Evolutionary conservation across 2,888 invertebrate species (phyloP).

Genomic region (Mythimna pallens): DNA sequence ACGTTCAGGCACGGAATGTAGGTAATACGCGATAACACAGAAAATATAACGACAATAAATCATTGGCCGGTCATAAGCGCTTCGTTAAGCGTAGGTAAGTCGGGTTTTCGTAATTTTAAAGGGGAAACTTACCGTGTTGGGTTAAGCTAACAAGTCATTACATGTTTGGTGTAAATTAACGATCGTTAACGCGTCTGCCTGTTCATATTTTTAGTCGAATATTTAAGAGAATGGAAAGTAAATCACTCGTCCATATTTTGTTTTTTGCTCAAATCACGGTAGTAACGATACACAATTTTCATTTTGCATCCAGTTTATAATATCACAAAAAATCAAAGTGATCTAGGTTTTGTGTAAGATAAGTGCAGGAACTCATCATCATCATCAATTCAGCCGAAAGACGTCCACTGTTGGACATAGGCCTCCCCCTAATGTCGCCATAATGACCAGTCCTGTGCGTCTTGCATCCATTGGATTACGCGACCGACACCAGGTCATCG

Average conservation of each 20-base stretch:
- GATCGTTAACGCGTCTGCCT: constrained; percentile 16
- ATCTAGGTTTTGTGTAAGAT: constrained; percentile 3
- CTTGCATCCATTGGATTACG: no score
- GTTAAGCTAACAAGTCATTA: constrained; percentile 56
- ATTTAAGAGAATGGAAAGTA: background rate
- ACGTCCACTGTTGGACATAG: no score
- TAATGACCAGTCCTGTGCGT: no score
- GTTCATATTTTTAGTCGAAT: constrained; percentile 17
- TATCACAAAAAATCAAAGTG: constrained; percentile 3
- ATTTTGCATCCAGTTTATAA: background rate
- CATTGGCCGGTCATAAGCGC: constrained; percentile 61
- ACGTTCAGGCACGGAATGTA: constrained; percentile 76
- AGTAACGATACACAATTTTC: background rate
- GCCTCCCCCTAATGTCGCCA: no score
- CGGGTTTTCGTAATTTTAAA: constrained; percentile 54
- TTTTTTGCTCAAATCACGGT: background rate
- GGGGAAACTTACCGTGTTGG: constrained; percentile 39
- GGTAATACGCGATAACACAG: constrained; percentile 71
- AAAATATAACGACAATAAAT: constrained; percentile 70
- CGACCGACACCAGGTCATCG: no score
- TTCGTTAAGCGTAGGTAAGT: constrained; percentile 48
- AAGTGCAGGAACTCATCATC: no score
- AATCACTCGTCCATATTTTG: background rate
- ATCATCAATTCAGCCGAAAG: no score
- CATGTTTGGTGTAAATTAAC: constrained; percentile 34